phyloP scores from a whole-genome alignment of 2,797 vertebrate genomes.

The Botia kubotai region DNA sequence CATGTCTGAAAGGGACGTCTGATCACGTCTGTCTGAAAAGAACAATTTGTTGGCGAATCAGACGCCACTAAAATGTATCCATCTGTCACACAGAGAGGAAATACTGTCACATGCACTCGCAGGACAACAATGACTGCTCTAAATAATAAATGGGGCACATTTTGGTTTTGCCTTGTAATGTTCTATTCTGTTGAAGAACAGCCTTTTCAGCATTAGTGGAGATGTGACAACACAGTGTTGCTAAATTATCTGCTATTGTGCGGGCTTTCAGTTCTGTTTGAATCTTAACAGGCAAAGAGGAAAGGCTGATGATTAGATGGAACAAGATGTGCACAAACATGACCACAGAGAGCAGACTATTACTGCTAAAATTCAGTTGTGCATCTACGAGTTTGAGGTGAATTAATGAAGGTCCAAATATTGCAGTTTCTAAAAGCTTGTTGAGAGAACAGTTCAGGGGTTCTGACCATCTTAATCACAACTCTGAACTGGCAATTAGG shows the following conservation, averaged over 20 bases:
- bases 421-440: not conserved
- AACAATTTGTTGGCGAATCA: no score
- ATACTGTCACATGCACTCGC: not conserved
- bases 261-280: slow-evolving; percentile 9
- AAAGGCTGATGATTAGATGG: slow-evolving; percentile 1
- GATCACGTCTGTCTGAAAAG: no score
- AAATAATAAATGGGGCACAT: slow-evolving; percentile 11
- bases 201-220: slow-evolving; percentile 25
- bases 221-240: slow-evolving; percentile 22
- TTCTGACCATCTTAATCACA: not conserved
- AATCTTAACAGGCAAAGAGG: not conserved
- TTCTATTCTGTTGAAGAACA: slow-evolving; percentile 8
- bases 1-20: no score
- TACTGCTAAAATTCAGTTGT: no score
- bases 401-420: no score
- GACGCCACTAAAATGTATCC: not conserved
- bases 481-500: not conserved
- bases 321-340: not conserved
- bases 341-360: no score
- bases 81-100: not conserved
- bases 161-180: slow-evolving; percentile 2
- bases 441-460: not conserved
- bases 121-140: not conserved
- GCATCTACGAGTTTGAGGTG: no score
- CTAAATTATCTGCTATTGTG: not conserved